Conservation (phyloP, 1,140 invertebrate species). For the Heliconius nattereri region DNA sequence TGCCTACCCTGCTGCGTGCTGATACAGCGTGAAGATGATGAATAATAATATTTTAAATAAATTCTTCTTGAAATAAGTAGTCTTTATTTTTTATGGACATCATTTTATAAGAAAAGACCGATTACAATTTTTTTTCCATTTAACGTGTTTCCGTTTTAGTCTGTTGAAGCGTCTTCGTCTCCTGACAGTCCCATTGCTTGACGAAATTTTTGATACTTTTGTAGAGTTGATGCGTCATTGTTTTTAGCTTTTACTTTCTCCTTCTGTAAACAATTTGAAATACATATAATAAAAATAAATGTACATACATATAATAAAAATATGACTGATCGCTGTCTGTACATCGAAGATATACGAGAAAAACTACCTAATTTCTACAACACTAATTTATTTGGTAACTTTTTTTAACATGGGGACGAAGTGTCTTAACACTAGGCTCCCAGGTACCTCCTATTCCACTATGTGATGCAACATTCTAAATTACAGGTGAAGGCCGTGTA, state of each 20-base stretch:
- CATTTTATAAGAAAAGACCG: constrained; percentile 21
- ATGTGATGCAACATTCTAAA: no score
- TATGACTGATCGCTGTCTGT: not conserved
- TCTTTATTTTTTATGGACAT: constrained; percentile 34
- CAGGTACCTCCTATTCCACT: no score
- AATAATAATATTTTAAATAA: not conserved
- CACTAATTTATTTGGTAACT: no score
- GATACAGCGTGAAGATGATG: no score
- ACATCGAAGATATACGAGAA: no score
- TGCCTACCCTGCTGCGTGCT: no score
- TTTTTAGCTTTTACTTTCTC: constrained; percentile 68
- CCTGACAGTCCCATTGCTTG: constrained; percentile 68
- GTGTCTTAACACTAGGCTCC: no score
- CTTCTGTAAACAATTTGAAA: constrained; percentile 48
- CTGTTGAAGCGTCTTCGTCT: constrained; percentile 69
- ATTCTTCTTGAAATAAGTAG: not conserved
- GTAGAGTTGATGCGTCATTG: constrained; percentile 48
- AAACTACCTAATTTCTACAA: no score
- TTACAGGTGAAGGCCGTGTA: no score
- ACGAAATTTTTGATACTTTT: constrained; percentile 70
- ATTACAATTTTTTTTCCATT: constrained; percentile 45
- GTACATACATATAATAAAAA: not conserved
- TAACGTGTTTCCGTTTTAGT: constrained; percentile 46
- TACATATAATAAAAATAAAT: not conserved
- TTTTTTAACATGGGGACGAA: no score